These are phyloP conservation scores for Geophilus truncorum DNA, from an alignment of 2,888 invertebrate species.

Conservation along the genomic window DNA sequence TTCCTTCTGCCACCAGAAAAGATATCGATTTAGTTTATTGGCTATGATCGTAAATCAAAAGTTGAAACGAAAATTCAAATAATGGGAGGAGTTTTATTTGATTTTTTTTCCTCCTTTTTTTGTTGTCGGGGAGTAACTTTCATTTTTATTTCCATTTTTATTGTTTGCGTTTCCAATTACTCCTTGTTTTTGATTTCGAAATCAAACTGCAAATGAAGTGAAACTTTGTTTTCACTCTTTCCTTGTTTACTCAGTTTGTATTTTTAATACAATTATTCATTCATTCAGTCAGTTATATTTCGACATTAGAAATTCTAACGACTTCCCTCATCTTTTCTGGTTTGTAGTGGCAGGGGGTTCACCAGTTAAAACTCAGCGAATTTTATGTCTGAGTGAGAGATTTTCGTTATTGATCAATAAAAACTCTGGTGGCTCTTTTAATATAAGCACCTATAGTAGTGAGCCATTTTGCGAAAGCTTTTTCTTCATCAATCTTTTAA, in stretches of 20 bases:
- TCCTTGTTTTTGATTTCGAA: too few relatives aligned
- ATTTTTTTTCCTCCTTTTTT: background rate
- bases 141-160: background rate
- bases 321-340: too few relatives aligned
- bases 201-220: too few relatives aligned
- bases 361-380: background rate
- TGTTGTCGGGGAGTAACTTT: background rate
- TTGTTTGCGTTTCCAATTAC: too few relatives aligned
- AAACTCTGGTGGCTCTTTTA: background rate
- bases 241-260: too few relatives aligned
- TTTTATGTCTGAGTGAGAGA: background rate
- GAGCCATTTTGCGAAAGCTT: background rate
- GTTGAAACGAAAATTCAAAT: background rate
- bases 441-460: background rate
- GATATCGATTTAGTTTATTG: slow-evolving; percentile 1
- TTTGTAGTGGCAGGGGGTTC: too few relatives aligned
- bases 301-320: too few relatives aligned
- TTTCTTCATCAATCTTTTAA: background rate
- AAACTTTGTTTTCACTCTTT: too few relatives aligned
- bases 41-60: background rate
- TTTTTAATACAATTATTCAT: too few relatives aligned
- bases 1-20: background rate
- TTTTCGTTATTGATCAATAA: background rate
- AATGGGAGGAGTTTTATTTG: background rate
- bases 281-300: too few relatives aligned